Evolutionary conservation across 1,140 invertebrate genomes (phyloP), one percentile per base, ranked within the genome.

Genomic region (Acromyrmex heyeri): DNA sequence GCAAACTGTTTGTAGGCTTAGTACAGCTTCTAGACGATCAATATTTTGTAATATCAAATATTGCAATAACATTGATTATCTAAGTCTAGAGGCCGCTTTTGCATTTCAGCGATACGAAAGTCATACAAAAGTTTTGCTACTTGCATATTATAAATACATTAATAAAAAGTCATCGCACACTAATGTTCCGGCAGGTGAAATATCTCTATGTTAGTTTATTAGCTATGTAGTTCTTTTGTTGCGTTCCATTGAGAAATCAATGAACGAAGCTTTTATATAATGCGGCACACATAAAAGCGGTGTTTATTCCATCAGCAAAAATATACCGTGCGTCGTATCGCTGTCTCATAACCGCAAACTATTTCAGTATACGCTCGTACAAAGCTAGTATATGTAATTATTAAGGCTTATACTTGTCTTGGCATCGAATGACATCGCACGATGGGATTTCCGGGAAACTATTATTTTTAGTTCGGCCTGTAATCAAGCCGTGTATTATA

Each of bases 381-480:
- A 16, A 55, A 73, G 38, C 69, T 38, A 24, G 53, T 73, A 61
- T 48, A 73, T 16, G 38, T 73, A 44, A 82, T 82, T 82, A 82
- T 82, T 82, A 59, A 86, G 75, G n/a, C 50, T 79, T 65, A 65
- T 79, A 62, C 59, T 86, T 57, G 69, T 53, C 65, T 85, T 90
- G 86, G 77, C 89, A 88, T 48, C 67, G 67, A 55, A 78, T 78
- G 81, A 76, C 65, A 75, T 78, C 53, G 50, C 82, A 30, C 61
- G 79, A 88, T 65, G 61, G 30, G 27, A 69, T 77, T 53, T 86
- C 87, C 85, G 62, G 73, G 87, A 91, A 85, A 8, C 65, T 79
- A 87, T 90, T 90, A 90, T 90, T 90, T 87, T 87, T 87, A 81
- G 82, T 90, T 87, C 18, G 18, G 62, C 79, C 59, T 53, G 38